Evolutionary conservation across 1,140 invertebrate genomes (phyloP), one percentile per base, ranked within the genome.

Genomic region (Heliconius himera): DNA sequence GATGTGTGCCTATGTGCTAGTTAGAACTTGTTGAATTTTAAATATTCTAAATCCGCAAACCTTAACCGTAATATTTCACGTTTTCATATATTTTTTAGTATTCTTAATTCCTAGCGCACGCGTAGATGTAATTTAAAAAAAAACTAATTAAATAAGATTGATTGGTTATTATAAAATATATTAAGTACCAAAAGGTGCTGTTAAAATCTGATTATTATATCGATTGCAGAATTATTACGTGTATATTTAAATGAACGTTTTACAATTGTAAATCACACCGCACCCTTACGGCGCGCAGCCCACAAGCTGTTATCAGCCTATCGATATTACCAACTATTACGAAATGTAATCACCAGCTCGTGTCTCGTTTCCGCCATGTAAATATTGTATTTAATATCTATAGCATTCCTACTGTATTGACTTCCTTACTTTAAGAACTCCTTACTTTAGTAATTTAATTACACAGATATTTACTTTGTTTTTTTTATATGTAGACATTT

Each of bases 321-420:
- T 66, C 60, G 60, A 66, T 29, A 66, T 66, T 66, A 66, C 60
- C 26, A 29, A 66, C 9, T 66, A 29, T 75, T 75, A 75, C 51
- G 74, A 75, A 75, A 75, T 75, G 54, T 75, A 75, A 75, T 75
- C 74, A 75, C 26, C 8, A n/a, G 73, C 51, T 74, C 49, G 54
- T 38, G 73, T 26, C 38, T n/a, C 13, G 74, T 75, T 75, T 75
- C 74, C 74, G 74, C 60, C 54, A 75, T 75, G 29, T 46, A 20
- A 54, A 75, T 75, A 66, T 66, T 66, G 60, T 66, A 66, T 29
- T 66, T 66, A 66, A 66, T 66, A 66, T 60, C 5, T 18, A 6
- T 56, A 56, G n/a, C n/a, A 56, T 22, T 56, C n/a, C n/a, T 20
- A 20, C 54, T 56, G 8, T 56, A 26, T 66, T 66, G 60, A 22